Evolutionary conservation across 2,113 vertebrate genomes (phyloP).

Genomic region (Phylloscopus trochiloides): DNA sequence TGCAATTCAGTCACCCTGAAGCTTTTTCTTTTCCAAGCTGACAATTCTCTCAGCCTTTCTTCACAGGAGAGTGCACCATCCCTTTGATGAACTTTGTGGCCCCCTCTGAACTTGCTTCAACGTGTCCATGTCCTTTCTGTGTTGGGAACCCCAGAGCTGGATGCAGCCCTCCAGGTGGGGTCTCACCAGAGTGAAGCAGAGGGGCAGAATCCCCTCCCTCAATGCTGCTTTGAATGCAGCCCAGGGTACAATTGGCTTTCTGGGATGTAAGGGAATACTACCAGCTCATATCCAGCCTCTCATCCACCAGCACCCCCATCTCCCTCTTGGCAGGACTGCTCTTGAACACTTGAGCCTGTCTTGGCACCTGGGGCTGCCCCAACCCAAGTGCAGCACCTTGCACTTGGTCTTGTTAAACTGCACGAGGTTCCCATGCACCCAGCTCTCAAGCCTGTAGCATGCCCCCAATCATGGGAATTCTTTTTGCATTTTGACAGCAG

Average conservation of each 20-base stretch:
- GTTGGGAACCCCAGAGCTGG: background rate
- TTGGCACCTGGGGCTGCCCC: background rate
- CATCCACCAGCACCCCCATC: background rate
- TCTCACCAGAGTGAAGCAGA: background rate
- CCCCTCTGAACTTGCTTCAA: background rate
- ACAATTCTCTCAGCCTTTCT: background rate
- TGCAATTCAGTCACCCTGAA: fast-evolving
- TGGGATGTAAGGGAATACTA: background rate
- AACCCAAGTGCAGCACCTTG: background rate
- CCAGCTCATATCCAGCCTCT: background rate
- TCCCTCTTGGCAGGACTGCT: background rate
- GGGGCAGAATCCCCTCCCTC: background rate
- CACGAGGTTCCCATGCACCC: too few species aligned
- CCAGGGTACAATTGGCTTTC: background rate
- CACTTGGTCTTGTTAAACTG: background rate
- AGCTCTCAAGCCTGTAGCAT: background rate
- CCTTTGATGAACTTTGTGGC: background rate
- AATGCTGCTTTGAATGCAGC: fast-evolving
- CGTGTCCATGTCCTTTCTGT: background rate
- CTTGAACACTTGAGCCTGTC: background rate
- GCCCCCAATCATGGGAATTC: background rate
- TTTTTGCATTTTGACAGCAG: background rate
- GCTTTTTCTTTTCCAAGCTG: background rate
- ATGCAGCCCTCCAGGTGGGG: background rate
- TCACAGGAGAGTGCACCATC: background rate